Conservation (phyloP, 1,140 invertebrate genomes). For the Lepidurus arcticus region DNA sequence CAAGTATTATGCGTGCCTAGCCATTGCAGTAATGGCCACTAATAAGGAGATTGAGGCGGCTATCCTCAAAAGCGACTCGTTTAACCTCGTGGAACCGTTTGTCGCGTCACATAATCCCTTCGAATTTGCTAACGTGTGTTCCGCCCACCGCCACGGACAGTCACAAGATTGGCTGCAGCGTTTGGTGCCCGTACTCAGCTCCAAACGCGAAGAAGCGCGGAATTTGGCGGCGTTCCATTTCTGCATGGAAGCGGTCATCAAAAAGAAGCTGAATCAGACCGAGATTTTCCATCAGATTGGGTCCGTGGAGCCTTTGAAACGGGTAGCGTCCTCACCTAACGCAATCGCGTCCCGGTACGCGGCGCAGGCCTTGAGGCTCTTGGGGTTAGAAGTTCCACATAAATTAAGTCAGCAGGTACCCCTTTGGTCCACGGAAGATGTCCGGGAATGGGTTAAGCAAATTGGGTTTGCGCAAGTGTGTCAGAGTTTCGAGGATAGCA, state of each 20-base stretch:
- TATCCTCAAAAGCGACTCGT: constrained; percentile 80
- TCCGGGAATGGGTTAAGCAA: constrained; percentile 94
- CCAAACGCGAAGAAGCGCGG: constrained; percentile 89
- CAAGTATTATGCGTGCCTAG: constrained; percentile 96
- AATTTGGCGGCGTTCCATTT: constrained; percentile 98
- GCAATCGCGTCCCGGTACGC: constrained; percentile 96
- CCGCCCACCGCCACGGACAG: constrained; percentile 84
- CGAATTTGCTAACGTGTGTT: constrained; percentile 86
- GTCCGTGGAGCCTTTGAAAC: constrained; percentile 90
- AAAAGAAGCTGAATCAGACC: constrained; percentile 74
- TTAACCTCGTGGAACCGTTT: constrained; percentile 94
- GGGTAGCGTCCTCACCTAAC: constrained; percentile 94
- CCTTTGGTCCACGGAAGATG: constrained; percentile 93
- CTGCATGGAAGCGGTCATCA: constrained; percentile 98
- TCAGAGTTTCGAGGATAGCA: constrained; percentile 76
- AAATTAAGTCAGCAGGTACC: constrained; percentile 97
- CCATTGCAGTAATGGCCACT: constrained; percentile 91
- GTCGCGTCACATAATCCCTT: constrained; percentile 87
- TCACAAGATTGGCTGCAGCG: constrained; percentile 92
- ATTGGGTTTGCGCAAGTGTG: constrained; percentile 87
- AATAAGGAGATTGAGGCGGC: constrained; percentile 98
- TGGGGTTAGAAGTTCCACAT: constrained; percentile 94
- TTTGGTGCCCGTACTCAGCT: constrained; percentile 90
- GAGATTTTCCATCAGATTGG: constrained; percentile 91
- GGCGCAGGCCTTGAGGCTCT: constrained; percentile 85